Evolutionary conservation across 2,888 invertebrate species (phyloP).

Genomic region (Hypselothyrea guttata): DNA sequence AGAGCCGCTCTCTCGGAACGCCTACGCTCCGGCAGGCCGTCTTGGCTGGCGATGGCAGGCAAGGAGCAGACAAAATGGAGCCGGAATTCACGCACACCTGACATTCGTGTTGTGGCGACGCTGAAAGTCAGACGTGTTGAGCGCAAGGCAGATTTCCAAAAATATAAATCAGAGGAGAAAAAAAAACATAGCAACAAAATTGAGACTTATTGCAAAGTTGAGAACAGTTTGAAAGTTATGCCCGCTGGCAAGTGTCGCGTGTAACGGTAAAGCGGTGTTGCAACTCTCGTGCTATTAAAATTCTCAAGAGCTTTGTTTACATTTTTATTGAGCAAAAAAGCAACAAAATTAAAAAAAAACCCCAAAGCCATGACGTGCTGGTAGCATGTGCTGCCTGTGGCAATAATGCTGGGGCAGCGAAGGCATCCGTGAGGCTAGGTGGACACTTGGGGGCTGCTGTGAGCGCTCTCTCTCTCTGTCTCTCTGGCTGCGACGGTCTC

Average conservation of each 20-base stretch:
- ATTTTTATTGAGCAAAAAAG: conserved; percentile 32
- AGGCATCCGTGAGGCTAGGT: conserved; percentile 3
- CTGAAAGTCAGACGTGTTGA: conserved; percentile 77
- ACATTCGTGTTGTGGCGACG: conserved; percentile 79
- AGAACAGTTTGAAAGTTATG: conserved; percentile 46
- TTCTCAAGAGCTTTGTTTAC: conserved; percentile 35
- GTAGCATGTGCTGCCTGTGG: conserved; percentile 61
- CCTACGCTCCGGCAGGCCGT: conserved; percentile 26
- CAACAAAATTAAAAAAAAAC: conserved; percentile 1
- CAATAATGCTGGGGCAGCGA: conserved; percentile 34
- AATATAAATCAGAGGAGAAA: conserved; percentile 6
- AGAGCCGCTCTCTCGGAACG: conserved; percentile 16
- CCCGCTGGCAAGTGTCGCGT: conserved; percentile 49
- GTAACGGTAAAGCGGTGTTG: conserved; percentile 42
- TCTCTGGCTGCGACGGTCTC: background rate
- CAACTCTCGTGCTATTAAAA: conserved; percentile 2
- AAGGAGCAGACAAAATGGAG: conserved; percentile 57
- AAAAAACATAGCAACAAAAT: conserved; percentile 4
- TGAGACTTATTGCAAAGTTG: conserved; percentile 52
- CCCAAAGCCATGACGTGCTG: conserved; percentile 47
- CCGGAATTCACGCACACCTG: conserved; percentile 77
- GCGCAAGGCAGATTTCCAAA: conserved; percentile 46
- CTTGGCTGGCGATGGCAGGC: conserved; percentile 16
- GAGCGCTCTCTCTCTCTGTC: conserved; percentile 7
- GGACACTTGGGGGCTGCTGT: conserved; percentile 8